phyloP scores from a whole-genome alignment of 92 coral and sea anemone genomes.

The Parazoanthus swiftii region DNA sequence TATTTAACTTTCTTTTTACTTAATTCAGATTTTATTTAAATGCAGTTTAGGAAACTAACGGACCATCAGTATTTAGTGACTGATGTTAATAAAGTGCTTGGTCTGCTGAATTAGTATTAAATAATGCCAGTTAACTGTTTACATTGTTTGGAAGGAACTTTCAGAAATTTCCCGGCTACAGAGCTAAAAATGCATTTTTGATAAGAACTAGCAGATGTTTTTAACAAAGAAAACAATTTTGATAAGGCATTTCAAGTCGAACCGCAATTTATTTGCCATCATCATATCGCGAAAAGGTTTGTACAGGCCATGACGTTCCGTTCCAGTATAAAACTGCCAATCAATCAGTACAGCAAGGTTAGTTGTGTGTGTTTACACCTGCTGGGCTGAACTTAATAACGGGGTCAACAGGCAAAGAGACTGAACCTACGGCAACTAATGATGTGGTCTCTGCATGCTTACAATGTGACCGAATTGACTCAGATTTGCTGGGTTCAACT shows the following conservation, averaged over 20 bases:
- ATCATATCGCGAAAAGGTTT: background rate
- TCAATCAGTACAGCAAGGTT: background rate
- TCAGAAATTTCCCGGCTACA: too few species aligned
- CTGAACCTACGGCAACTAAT: background rate
- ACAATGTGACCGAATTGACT: background rate
- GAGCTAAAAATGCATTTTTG: too few species aligned
- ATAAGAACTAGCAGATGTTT: too few species aligned
- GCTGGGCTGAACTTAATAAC: background rate
- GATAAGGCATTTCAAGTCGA: background rate
- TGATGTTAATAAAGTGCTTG: too few species aligned
- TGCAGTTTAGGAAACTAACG: too few species aligned
- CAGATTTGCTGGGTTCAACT: too few species aligned
- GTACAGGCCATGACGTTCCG: background rate
- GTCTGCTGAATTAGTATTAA: too few species aligned
- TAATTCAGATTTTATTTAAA: too few species aligned
- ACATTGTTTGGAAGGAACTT: too few species aligned
- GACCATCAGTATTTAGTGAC: too few species aligned
- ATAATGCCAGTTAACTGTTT: too few species aligned
- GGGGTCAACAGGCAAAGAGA: background rate
- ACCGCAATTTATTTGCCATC: background rate
- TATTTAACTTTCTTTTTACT: too few species aligned
- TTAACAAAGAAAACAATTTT: background rate
- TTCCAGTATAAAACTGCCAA: background rate
- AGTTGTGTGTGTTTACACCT: background rate
- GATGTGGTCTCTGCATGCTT: background rate